A percentile compares a stretch with the other conserved stretches of the same genome.
Evolutionary conservation across 1,140 invertebrate species (phyloP).

Genomic region (Sycophila sp.): DNA sequence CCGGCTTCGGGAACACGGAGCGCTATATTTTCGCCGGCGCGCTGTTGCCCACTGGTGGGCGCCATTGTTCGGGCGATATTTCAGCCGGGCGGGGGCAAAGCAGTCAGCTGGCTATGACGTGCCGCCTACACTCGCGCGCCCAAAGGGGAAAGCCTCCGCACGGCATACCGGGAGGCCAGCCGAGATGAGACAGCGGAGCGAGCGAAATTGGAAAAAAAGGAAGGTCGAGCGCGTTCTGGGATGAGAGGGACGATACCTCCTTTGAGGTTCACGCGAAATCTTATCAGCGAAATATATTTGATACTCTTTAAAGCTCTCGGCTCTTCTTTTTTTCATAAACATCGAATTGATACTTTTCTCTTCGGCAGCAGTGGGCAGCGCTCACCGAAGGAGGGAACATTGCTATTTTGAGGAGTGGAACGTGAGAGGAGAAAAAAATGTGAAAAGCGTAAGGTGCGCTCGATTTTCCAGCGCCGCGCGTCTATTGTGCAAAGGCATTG

Average conservation of each 20-base stretch:
- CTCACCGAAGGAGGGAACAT: no score
- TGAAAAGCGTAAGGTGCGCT: background rate
- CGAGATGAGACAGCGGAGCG: background rate
- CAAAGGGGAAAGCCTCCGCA: background rate
- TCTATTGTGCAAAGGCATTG: constrained; percentile 1
- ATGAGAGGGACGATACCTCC: no score
- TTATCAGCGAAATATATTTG: background rate
- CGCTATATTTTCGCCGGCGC: constrained; percentile 35
- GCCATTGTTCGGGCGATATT: constrained; percentile 66
- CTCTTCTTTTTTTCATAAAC: background rate
- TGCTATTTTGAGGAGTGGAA: background rate
- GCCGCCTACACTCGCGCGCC: constrained; percentile 52
- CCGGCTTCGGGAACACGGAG: background rate
- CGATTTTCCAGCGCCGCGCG: constrained; percentile 25
- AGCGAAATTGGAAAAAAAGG: background rate
- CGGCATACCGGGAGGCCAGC: background rate
- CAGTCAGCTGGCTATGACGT: constrained; percentile 67
- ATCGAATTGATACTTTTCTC: background rate
- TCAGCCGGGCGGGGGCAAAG: constrained; percentile 48
- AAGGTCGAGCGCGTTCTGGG: no score
- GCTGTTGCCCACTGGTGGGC: constrained; percentile 40
- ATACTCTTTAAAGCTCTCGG: background rate
- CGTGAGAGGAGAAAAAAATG: background rate
- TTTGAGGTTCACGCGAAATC: background rate
- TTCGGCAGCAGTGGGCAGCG: no score